A percentile compares a stretch with the other conserved stretches of the same genome.
These are phyloP conservation scores for Dolichotis patagonum DNA, from an alignment of 2,113 vertebrate genomes.

Conservation along the genomic window DNA sequence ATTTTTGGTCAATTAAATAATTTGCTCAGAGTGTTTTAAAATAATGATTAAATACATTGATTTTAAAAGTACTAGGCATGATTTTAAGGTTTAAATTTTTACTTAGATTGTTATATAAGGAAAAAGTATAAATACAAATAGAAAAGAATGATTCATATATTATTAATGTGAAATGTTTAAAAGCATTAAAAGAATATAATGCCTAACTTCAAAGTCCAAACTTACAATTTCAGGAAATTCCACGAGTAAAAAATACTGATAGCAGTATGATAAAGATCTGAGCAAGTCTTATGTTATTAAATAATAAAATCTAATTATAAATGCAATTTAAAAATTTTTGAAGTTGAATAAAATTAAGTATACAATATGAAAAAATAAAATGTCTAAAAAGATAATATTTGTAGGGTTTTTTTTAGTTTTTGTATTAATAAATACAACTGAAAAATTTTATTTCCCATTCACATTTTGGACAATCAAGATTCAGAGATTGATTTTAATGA, in stretches of 20 bases:
- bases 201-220: slow-evolving; percentile 47
- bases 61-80: slow-evolving; percentile 18
- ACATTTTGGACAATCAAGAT: slow-evolving; percentile 40
- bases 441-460: slow-evolving; percentile 13
- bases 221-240: slow-evolving; percentile 6
- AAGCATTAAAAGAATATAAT: background rate
- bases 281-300: slow-evolving; percentile 36
- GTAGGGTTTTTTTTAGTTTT: background rate
- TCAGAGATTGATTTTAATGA: slow-evolving; percentile 44
- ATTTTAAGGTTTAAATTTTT: slow-evolving; percentile 37
- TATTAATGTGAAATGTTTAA: background rate
- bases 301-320: slow-evolving; percentile 30
- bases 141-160: slow-evolving; percentile 6
- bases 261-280: slow-evolving; percentile 2
- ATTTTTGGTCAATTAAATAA: slow-evolving; percentile 37
- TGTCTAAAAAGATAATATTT: background rate
- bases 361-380: background rate
- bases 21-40: background rate
- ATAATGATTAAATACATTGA: slow-evolving; percentile 19
- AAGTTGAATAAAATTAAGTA: background rate
- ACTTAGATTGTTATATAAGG: slow-evolving; percentile 51
- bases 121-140: slow-evolving; percentile 13
- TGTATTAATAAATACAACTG: background rate
- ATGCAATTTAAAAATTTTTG: background rate
- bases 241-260: slow-evolving; percentile 9